A percentile compares a stretch with the other conserved stretches of the same genome.
phyloP scores from a whole-genome alignment of 2,888 invertebrate genomes.

The Idaea aversata region DNA sequence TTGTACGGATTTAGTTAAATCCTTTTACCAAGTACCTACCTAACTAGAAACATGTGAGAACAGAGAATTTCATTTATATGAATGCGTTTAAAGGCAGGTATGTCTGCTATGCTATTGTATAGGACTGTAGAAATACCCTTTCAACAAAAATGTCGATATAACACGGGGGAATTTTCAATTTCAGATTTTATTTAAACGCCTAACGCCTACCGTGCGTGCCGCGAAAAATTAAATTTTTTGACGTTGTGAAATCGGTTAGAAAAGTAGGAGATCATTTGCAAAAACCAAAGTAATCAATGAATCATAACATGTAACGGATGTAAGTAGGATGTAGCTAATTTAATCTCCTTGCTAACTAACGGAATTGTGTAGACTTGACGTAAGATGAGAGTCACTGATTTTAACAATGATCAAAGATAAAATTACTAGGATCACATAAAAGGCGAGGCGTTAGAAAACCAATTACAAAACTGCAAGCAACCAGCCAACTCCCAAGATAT shows the following conservation, averaged over 20 bases:
- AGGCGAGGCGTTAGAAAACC: constrained; percentile 20
- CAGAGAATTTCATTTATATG: constrained; percentile 1
- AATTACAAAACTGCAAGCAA: constrained; percentile 26
- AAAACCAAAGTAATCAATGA: no score
- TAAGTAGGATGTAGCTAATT: no score
- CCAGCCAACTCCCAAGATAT: constrained; percentile 7
- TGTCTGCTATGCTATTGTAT: constrained; percentile 3
- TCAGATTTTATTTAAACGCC: background rate
- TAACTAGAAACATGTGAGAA: no score
- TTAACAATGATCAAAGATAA: no score
- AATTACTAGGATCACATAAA: constrained; percentile 15
- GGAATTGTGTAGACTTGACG: no score
- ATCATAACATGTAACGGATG: no score
- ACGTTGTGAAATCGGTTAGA: no score
- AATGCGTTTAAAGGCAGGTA: constrained; percentile 2
- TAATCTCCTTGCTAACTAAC: no score
- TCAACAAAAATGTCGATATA: background rate
- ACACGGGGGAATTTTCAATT: background rate
- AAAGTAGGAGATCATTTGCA: no score
- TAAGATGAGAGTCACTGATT: no score
- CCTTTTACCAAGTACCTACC: background rate
- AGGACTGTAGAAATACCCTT: background rate
- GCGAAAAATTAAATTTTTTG: no score
- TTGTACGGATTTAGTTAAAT: constrained; percentile 6
- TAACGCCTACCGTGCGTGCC: background rate